Base-by-base conservation (phyloP, 2,888 invertebrate species). In the Keiferia lycopersicella region DNA sequence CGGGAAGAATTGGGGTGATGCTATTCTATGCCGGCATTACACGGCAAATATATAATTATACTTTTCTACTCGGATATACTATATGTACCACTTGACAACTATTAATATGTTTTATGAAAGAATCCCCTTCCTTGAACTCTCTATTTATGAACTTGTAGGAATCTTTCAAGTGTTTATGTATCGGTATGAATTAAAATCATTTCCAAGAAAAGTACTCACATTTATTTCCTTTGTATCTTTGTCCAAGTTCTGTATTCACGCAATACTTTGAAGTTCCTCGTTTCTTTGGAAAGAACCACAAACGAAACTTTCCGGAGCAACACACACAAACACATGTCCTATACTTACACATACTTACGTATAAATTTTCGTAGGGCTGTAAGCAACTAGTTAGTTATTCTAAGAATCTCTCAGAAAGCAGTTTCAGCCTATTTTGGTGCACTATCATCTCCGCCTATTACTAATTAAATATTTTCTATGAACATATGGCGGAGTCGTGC, bases 221-320 rank as follows among this genome's bases (percentile, higher is more conserved):
- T n/a, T 45, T 16, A 4, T 45, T n/a, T n/a, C n/a, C n/a, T n/a
- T 45, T n/a, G 45, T 45, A 45, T 16, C 45, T 45, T 45, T 45
- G 45, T 45, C 45, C n/a, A 45, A 45, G 45, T 45, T 45, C 16
- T 45, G 45, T 45, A 45, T 45, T 45, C 45, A 45, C 45, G n/a
- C 45, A 16, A 45, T 45, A 45, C 45, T 45, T 45, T 45, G 45
- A 45, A 45, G 16, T 7, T 45, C n/a, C n/a, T n/a, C n/a, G 45
- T n/a, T n/a, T 45, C 45, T n/a, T n/a, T 16, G 45, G 3, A 45
- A 45, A 45, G 45, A 45, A 45, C 45, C 45, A 45, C 45, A 45
- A 45, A 45, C 45, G n/a, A 16, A 45, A 41, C 3, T 41, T 45
- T 6, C 16, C 16, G n/a, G 3, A 45, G 45, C 45, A 7, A 45